phyloP scores from a whole-genome alignment of 2,797 vertebrate genomes.

The Arnoldichthys spilopterus region DNA sequence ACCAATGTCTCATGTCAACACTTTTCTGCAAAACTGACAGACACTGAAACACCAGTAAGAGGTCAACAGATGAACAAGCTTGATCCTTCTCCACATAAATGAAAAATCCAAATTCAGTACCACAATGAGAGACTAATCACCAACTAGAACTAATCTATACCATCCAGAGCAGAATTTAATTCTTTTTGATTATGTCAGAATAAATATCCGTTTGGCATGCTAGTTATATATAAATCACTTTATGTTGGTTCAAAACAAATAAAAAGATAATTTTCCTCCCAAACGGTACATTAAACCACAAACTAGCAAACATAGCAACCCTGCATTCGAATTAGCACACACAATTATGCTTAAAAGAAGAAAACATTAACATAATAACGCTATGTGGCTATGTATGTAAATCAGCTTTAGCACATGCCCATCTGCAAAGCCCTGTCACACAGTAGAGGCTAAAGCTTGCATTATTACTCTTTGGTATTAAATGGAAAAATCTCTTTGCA shows the following conservation, averaged over 20 bases:
- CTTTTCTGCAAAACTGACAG: neutral
- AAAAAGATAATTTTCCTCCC: neutral
- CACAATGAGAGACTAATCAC: neutral
- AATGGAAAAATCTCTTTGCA: constrained; percentile 2
- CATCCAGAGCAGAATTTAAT: constrained; percentile 8
- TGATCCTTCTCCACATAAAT: neutral
- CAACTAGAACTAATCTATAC: neutral
- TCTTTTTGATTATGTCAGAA: constrained; percentile 9
- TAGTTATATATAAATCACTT: constrained; percentile 12
- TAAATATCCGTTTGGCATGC: constrained; percentile 25
- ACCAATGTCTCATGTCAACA: neutral
- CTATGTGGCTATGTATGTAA: constrained; percentile 1
- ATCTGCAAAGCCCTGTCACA: neutral
- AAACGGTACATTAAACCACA: neutral
- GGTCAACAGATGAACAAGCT: neutral
- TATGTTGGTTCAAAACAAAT: neutral
- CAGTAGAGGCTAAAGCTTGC: constrained; percentile 16
- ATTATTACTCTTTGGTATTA: constrained; percentile 48
- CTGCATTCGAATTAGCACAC: constrained; percentile 13
- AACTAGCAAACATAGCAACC: neutral
- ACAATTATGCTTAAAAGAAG: neutral
- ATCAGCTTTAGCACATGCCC: constrained; percentile 12
- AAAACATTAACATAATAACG: constrained; percentile 28
- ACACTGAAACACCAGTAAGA: neutral
- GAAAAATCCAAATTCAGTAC: neutral